phyloP scores from a whole-genome alignment of 2,113 vertebrate genomes.

The Phylloscopus trochilus region DNA sequence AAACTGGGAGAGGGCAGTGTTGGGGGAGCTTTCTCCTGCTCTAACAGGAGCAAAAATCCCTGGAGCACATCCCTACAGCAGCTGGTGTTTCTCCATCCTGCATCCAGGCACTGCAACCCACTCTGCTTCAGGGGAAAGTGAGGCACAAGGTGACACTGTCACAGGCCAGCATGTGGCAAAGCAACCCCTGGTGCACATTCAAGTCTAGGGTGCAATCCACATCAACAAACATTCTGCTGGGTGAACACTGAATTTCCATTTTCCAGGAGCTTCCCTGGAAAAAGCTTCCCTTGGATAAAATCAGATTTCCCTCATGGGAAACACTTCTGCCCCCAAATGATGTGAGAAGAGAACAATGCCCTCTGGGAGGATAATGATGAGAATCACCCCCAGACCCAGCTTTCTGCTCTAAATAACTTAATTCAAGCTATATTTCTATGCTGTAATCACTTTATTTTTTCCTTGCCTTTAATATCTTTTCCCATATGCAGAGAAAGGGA shows the following conservation, averaged over 20 bases:
- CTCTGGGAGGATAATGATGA: not conserved
- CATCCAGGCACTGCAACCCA: rapidly evolving
- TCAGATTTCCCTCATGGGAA: not conserved
- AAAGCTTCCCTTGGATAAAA: not conserved
- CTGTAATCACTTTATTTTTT: not conserved
- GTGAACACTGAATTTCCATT: not conserved
- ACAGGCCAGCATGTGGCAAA: rapidly evolving
- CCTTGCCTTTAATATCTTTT: not conserved
- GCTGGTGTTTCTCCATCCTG: rapidly evolving
- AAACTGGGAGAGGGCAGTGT: rapidly evolving
- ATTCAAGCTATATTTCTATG: not conserved
- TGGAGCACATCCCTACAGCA: not conserved
- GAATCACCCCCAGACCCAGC: not conserved
- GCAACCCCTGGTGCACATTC: not conserved
- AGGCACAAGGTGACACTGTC: not conserved
- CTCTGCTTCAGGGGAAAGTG: not conserved
- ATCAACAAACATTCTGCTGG: not conserved
- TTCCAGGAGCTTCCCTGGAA: not conserved
- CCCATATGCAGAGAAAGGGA: not conserved
- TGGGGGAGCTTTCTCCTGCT: not conserved
- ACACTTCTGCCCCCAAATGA: not conserved
- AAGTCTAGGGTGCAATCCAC: rapidly evolving
- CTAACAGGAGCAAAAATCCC: not conserved
- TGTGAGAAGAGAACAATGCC: not conserved
- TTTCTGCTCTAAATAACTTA: not conserved